These are phyloP conservation scores for Noctua comes DNA, from an alignment of 2,888 invertebrate species.

Conservation along the genomic window DNA sequence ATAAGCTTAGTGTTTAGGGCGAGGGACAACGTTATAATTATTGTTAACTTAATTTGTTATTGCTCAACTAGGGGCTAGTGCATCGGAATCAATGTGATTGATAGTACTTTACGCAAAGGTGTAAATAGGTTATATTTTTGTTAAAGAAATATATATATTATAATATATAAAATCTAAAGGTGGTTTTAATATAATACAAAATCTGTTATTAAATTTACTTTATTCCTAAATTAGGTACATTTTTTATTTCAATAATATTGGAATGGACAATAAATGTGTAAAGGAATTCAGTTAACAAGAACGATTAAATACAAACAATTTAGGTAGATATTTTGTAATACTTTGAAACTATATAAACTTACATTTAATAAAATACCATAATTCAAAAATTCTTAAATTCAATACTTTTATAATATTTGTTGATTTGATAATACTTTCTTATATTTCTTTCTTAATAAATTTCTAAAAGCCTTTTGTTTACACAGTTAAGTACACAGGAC, in stretches of 20 bases:
- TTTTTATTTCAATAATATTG: slow-evolving; percentile 44
- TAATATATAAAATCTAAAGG: slow-evolving; percentile 59
- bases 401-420: slow-evolving; percentile 14
- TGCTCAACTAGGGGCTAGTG: slow-evolving; percentile 86
- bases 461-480: slow-evolving; percentile 28
- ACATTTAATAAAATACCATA: slow-evolving; percentile 36
- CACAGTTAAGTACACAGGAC: slow-evolving; percentile 28
- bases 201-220: slow-evolving; percentile 23
- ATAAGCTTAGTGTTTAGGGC: slow-evolving; percentile 72
- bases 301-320: slow-evolving; percentile 47
- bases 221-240: slow-evolving; percentile 20
- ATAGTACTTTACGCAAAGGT: slow-evolving; percentile 74
- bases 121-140: slow-evolving; percentile 85
- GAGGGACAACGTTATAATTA: slow-evolving; percentile 71
- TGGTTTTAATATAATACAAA: slow-evolving; percentile 66
- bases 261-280: slow-evolving; percentile 54
- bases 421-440: slow-evolving; percentile 17
- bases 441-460: slow-evolving; percentile 26
- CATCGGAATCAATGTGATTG: slow-evolving; percentile 79
- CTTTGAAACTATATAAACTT: slow-evolving; percentile 36
- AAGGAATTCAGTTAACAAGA: slow-evolving; percentile 40
- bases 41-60: slow-evolving; percentile 76
- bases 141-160: slow-evolving; percentile 79
- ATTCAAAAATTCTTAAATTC: slow-evolving; percentile 29
- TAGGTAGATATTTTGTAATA: slow-evolving; percentile 45